Conservation (phyloP, 2,797 vertebrate genomes). For the Onychomys leucogaster region DNA sequence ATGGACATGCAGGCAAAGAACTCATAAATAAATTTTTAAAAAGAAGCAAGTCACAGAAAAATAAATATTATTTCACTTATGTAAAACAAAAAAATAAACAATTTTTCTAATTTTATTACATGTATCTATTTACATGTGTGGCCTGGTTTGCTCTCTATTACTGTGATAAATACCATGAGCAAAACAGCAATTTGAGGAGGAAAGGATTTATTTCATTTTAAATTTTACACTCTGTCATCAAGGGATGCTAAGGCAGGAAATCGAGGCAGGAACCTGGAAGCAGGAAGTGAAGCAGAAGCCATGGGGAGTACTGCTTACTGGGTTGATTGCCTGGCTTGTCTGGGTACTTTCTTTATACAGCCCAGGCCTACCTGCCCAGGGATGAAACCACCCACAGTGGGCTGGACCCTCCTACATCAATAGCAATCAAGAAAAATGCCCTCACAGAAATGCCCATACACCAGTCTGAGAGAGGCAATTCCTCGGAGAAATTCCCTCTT, state of each 20-base stretch:
- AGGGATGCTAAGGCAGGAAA: background rate
- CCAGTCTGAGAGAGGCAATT: background rate
- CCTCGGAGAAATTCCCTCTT: background rate
- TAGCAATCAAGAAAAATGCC: background rate
- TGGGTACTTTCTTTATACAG: background rate
- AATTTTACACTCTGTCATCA: background rate
- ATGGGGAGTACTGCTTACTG: background rate
- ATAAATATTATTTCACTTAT: background rate
- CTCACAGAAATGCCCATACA: background rate
- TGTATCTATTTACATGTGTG: background rate
- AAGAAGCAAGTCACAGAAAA: slow-evolving; percentile 14
- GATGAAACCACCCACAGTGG: background rate
- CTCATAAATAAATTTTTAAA: background rate
- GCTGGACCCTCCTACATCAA: no score
- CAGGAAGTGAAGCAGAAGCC: background rate
- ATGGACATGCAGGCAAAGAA: background rate
- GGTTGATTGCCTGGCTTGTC: no score
- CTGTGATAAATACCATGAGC: background rate
- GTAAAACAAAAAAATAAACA: background rate
- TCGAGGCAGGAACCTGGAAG: background rate
- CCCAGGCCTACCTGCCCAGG: background rate
- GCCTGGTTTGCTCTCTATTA: background rate
- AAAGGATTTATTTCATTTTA: background rate
- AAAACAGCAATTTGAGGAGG: background rate
- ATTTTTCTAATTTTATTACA: background rate